phyloP scores from a whole-genome alignment of 2,888 invertebrate genomes.

The Agrotis puta region DNA sequence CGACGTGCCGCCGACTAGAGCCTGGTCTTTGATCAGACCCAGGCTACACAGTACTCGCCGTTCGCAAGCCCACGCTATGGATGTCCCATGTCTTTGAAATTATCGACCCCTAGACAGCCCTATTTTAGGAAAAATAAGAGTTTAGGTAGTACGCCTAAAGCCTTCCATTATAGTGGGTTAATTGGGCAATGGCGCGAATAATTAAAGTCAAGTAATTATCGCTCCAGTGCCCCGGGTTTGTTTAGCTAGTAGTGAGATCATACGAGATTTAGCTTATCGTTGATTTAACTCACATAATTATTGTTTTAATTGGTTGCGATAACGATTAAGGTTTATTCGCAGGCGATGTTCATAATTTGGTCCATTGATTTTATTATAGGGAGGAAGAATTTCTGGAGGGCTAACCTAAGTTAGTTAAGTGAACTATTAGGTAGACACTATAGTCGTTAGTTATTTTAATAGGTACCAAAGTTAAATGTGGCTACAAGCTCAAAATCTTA shows the following conservation, averaged over 20 bases:
- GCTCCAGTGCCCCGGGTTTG: conserved; percentile 25
- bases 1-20: no score
- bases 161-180: conserved; percentile 41
- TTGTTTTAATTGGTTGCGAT: neutral
- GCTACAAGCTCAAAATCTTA: no score
- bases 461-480: no score
- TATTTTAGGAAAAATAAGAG: conserved; percentile 26
- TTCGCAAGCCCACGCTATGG: no score
- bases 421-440: no score
- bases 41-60: no score
- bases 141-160: conserved; percentile 16
- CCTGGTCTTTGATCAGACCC: no score
- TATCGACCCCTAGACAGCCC: conserved; percentile 14
- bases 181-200: conserved; percentile 59
- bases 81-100: no score
- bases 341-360: neutral
- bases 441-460: no score
- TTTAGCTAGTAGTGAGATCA: conserved; percentile 18
- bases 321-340: neutral
- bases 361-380: no score
- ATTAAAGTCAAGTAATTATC: conserved; percentile 51
- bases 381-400: no score
- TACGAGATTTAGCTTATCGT: conserved; percentile 19
- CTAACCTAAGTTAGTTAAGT: no score
- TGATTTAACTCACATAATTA: conserved; percentile 9